These are phyloP conservation scores for Pangasianodon hypophthalmus DNA, from an alignment of 2,113 vertebrate genomes.

Conservation along the genomic window DNA sequence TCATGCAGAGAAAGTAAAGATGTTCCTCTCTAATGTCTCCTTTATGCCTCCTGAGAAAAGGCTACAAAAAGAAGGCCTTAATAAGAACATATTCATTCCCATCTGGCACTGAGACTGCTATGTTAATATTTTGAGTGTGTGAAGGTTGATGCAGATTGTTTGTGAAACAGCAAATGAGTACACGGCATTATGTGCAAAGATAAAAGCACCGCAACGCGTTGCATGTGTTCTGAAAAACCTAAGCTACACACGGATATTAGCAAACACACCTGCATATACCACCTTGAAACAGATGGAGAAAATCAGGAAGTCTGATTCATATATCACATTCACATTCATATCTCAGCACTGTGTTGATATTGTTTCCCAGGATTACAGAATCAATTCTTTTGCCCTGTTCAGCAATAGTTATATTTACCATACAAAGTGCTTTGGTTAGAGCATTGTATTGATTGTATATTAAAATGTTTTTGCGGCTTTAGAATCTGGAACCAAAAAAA, in stretches of 20 bases:
- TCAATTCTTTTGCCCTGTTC: background rate
- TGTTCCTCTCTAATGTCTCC: slow-evolving; percentile 38
- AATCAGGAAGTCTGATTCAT: slow-evolving; percentile 3
- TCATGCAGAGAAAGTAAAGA: slow-evolving; percentile 57
- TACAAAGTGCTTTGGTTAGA: background rate
- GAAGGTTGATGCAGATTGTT: slow-evolving; percentile 50
- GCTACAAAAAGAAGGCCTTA: background rate
- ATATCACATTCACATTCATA: background rate
- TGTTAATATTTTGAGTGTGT: slow-evolving; percentile 47
- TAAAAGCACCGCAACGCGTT: background rate
- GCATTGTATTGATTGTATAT: background rate
- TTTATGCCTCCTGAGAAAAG: background rate
- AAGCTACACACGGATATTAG: background rate
- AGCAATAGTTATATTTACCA: background rate
- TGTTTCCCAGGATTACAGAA: background rate
- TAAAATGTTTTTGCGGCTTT: background rate
- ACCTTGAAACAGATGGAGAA: slow-evolving; percentile 12
- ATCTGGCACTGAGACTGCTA: background rate
- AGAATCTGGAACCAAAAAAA: background rate
- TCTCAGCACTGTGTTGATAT: background rate
- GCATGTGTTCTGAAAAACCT: background rate
- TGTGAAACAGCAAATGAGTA: background rate
- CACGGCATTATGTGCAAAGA: background rate
- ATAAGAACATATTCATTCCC: background rate
- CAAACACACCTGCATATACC: background rate